Evolutionary conservation across 1,140 invertebrate species (phyloP).

Genomic region (Atopsyche davidsoni): DNA sequence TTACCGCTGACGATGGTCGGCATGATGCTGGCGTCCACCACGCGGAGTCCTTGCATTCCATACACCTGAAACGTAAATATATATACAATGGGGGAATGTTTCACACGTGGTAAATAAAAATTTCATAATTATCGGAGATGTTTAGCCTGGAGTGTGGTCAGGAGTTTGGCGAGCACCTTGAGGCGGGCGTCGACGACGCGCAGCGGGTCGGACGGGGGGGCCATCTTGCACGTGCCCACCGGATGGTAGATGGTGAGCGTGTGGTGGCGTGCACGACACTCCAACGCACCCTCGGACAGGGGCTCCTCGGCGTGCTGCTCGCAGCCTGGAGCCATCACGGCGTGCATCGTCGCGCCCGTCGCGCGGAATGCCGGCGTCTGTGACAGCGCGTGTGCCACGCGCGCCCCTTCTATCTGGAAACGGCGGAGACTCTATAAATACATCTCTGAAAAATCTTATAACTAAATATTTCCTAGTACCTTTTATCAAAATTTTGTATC

Average conservation of each 20-base stretch:
- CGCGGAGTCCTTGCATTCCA: constrained; percentile 68
- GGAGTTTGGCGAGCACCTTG: constrained; percentile 32
- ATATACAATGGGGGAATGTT: neutral
- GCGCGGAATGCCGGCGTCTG: constrained; percentile 57
- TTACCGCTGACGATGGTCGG: constrained; percentile 77
- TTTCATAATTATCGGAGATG: no score
- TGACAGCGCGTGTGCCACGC: constrained; percentile 57
- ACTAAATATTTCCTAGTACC: no score
- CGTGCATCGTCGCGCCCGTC: constrained; percentile 58
- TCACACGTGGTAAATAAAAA: no score
- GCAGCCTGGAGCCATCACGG: constrained; percentile 56
- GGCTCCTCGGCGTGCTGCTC: constrained; percentile 32
- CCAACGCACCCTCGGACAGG: constrained; percentile 56
- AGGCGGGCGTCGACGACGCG: constrained; percentile 54
- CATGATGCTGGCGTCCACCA: constrained; percentile 89
- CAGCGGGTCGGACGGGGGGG: constrained; percentile 41
- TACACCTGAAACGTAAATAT: constrained; percentile 56
- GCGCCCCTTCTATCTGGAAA: constrained; percentile 62
- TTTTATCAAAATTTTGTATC: constrained; percentile 61
- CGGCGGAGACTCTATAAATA: no score
- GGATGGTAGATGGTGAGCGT: constrained; percentile 46
- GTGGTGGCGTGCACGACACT: constrained; percentile 45
- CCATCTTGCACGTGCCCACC: constrained; percentile 59
- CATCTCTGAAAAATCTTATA: no score
- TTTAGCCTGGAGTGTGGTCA: neutral